Base-by-base conservation (phyloP, 2,113 vertebrate species). In the Hemichromis elongatus region DNA sequence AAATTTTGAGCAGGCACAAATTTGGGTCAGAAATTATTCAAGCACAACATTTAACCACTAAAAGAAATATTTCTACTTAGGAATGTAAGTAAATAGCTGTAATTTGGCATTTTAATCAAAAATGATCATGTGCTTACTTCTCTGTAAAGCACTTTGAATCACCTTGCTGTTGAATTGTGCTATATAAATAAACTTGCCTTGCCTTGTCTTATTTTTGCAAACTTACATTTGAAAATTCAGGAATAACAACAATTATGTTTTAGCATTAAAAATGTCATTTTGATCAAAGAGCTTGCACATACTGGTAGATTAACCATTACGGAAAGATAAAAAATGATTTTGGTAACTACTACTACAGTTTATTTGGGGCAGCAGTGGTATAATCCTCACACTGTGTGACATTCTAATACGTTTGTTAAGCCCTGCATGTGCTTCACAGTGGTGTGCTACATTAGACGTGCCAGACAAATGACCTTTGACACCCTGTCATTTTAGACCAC, bases 391-490 rank as follows among this genome's bases (percentile, higher is more conserved):
- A 70, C 13, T 18, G 21, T 26, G 1, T 26, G 66, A 40, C 47
- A 24, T 40, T 73, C 66, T 73, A 47, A 47, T 26, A 11, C 14
- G 21, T 28, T 73, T 73, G 40, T 73, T 73, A 42, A 28, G 40
- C 14, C 47, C 40, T 73, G 40, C 26, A 47, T 13, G 28, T 80
- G 37, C 84, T 84, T 92, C 89, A 93, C 91, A 90, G 91, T 84
- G 87, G 26, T 77, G 50, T 63, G 57, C 42, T 77, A 89, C 56
- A 70, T 83, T 12, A 12, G 59, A 81, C 35, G 78, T 80, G 80
- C 77, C 79, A 47, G 77, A 55, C 78, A 47, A 50, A 75, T 30
- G 50, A 59, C 83, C 33, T n/a, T 63, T 77, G 45, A 12, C 68
- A 82, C 30, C 40, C 59, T 54, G 30, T 63, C 7, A n/a, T 52